Conservation (phyloP, 1,140 invertebrate species). For the Conus betulinus region DNA sequence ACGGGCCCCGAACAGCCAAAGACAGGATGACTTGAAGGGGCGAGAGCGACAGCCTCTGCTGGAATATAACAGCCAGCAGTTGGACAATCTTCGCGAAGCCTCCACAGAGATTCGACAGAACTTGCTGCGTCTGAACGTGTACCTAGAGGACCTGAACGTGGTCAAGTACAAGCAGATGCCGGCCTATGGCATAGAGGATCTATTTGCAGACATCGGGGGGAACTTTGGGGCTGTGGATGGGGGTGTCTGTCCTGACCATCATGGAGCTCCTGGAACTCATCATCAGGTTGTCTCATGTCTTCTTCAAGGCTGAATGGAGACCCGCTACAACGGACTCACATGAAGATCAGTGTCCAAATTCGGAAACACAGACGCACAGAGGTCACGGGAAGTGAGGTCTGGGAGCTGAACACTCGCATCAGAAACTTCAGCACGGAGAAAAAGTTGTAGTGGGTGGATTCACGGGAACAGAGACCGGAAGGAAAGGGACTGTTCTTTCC, state of each 20-base stretch:
- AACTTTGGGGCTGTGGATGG: conserved; percentile 72
- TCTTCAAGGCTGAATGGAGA: conserved; percentile 65
- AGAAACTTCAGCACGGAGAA: neutral
- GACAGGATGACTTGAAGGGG: too few species aligned
- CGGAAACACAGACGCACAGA: neutral
- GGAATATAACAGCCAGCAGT: conserved; percentile 36
- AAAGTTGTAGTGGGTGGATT: neutral
- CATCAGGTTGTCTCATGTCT: conserved; percentile 58
- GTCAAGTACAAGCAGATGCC: conserved; percentile 69
- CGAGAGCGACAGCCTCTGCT: conserved; percentile 36
- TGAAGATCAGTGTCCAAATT: neutral
- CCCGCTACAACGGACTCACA: conserved; percentile 30
- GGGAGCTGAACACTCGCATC: neutral
- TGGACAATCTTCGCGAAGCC: conserved; percentile 50
- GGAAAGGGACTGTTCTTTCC: neutral
- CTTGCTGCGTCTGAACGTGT: conserved; percentile 68
- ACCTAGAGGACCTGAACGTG: conserved; percentile 68
- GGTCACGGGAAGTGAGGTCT: neutral
- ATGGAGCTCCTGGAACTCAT: conserved; percentile 70
- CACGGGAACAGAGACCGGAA: neutral
- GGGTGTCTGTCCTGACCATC: conserved; percentile 71
- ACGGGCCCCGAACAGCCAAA: neutral
- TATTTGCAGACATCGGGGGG: conserved; percentile 71
- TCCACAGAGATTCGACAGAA: conserved; percentile 69
- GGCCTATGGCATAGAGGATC: conserved; percentile 69